A percentile compares a stretch with the other conserved stretches of the same genome.
These are phyloP conservation scores for Tonatia bakeri DNA, from an alignment of 2,113 vertebrate species.

Conservation along the genomic window DNA sequence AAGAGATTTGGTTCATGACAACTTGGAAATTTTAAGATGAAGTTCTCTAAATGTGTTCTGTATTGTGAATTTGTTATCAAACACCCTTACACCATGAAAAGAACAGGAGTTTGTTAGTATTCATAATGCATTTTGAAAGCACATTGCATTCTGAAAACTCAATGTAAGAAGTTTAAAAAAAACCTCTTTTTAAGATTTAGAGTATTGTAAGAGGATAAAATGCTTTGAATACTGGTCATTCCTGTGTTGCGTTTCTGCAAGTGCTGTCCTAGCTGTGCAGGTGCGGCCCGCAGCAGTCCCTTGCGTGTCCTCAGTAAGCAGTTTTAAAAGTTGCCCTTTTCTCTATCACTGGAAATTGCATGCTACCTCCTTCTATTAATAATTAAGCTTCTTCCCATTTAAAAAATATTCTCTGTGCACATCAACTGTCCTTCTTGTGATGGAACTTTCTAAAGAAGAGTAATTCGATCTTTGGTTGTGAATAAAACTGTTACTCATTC, in stretches of 20 bases:
- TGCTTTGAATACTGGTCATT: not conserved
- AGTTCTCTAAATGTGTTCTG: slow-evolving; percentile 69
- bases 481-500: not conserved
- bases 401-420: not conserved
- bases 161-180: slow-evolving; percentile 22
- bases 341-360: not conserved
- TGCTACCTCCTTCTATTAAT: not conserved
- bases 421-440: not conserved
- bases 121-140: slow-evolving; percentile 43
- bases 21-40: slow-evolving; percentile 64
- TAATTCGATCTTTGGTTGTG: not conserved
- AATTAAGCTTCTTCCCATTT: not conserved
- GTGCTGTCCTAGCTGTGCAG: not conserved
- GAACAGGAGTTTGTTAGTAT: slow-evolving; percentile 70
- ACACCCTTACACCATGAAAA: slow-evolving; percentile 64
- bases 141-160: slow-evolving; percentile 30
- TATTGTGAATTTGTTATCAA: slow-evolving; percentile 71
- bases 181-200: not conserved
- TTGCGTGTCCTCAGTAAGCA: not conserved
- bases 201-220: slow-evolving; percentile 26
- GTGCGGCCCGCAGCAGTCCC: not conserved
- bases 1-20: slow-evolving; percentile 70
- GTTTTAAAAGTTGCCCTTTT: not conserved
- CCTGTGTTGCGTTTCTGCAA: not conserved
- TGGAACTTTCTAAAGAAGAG: not conserved